Evolutionary conservation across 2,113 vertebrate genomes (phyloP).

Genomic region (Cottus gobio): DNA sequence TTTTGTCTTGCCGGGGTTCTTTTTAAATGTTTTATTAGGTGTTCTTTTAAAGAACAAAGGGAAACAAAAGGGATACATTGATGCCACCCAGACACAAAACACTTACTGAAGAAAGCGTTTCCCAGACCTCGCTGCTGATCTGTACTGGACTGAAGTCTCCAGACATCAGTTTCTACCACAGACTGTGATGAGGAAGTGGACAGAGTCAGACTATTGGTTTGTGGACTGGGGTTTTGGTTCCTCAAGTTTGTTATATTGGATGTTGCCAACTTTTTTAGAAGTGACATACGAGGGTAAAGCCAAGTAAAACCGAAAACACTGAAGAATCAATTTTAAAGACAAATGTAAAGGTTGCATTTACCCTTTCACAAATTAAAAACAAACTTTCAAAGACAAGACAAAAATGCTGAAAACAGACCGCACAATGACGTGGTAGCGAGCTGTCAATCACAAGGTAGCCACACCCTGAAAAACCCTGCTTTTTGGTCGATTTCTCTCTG

Average conservation of each 20-base stretch:
- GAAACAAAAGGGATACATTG: neutral
- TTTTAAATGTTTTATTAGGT: neutral
- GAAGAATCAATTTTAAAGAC: no score
- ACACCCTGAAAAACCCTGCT: neutral
- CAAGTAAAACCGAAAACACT: neutral
- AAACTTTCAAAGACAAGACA: no score
- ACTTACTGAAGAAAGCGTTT: neutral
- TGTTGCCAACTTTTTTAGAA: neutral
- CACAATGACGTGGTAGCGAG: no score
- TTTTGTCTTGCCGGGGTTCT: neutral
- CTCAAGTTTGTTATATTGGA: neutral
- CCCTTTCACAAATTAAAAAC: no score
- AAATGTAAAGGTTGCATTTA: no score
- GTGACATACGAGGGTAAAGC: neutral
- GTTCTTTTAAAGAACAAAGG: neutral
- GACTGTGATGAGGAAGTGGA: neutral
- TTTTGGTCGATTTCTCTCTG: neutral
- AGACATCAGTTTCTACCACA: neutral
- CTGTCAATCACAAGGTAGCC: no score
- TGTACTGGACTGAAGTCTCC: neutral
- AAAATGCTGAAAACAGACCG: no score
- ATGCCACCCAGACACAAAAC: neutral
- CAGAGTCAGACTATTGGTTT: neutral
- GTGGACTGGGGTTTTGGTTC: neutral
- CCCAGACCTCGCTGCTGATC: neutral